Conservation (phyloP, 2,888 invertebrate genomes). For the Hipparchia sbordonii region DNA sequence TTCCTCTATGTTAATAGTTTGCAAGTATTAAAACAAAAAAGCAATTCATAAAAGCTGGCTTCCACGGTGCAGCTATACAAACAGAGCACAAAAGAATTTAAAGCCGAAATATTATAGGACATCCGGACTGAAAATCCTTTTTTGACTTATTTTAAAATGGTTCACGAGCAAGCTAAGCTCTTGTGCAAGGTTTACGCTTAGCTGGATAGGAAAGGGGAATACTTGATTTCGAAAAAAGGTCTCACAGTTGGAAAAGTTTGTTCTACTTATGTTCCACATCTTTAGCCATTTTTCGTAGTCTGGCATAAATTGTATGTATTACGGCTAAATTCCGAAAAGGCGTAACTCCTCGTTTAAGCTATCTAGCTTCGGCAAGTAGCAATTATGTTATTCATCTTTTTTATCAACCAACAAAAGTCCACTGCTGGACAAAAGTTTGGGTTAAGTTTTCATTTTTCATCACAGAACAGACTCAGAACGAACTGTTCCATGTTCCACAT, state of each 20-base stretch:
- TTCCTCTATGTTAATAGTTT: background rate
- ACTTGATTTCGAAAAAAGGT: slow-evolving; percentile 25
- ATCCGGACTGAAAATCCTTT: slow-evolving; percentile 20
- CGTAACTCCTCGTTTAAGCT: background rate
- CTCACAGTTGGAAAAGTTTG: slow-evolving; percentile 14
- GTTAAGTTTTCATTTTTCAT: background rate
- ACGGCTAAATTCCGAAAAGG: background rate
- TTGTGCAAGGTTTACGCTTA: slow-evolving; percentile 20
- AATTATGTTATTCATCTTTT: background rate
- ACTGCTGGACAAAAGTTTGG: background rate
- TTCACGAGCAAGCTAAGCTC: slow-evolving; percentile 22
- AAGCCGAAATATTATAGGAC: slow-evolving; percentile 26
- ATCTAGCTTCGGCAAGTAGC: background rate
- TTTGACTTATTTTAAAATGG: slow-evolving; percentile 19
- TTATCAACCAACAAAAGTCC: background rate
- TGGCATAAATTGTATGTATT: background rate
- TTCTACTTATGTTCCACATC: slow-evolving; percentile 23
- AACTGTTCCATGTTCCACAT: background rate
- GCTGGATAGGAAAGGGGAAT: slow-evolving; percentile 25
- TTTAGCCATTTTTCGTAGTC: background rate
- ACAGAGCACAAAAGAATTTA: slow-evolving; percentile 22
- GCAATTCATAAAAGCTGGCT: slow-evolving; percentile 11
- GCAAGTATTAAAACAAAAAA: slow-evolving; percentile 8
- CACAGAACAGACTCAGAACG: too few species aligned
- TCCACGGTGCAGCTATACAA: slow-evolving; percentile 12